Conservation (phyloP, 2,888 invertebrate genomes). For the Strigamia crassipes region DNA sequence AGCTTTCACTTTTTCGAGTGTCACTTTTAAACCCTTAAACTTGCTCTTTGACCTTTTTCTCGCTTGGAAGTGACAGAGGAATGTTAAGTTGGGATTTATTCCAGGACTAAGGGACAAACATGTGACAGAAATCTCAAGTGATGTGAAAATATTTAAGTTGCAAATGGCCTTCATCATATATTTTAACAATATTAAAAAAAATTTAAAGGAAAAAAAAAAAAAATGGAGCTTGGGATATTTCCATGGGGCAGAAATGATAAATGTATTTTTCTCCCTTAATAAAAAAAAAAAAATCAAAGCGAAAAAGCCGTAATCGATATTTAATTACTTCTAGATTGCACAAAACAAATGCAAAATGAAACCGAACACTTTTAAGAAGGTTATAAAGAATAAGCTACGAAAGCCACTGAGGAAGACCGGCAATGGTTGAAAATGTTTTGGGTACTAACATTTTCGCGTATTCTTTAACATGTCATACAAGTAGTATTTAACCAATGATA, state of each 20-base stretch:
- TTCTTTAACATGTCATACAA: no score
- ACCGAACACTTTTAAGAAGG: no score
- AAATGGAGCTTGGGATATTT: not conserved
- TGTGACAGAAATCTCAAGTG: not conserved
- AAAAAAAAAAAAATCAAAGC: not conserved
- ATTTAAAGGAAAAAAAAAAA: not conserved
- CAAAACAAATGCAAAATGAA: no score
- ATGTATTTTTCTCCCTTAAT: not conserved
- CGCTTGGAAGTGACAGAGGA: not conserved
- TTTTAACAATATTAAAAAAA: not conserved
- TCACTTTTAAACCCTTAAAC: not conserved
- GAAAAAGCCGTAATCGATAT: constrained; percentile 33
- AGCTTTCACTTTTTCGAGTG: not conserved
- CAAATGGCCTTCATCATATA: not conserved
- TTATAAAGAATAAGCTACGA: no score
- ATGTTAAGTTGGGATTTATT: not conserved
- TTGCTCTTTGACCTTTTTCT: not conserved
- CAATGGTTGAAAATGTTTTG: no score
- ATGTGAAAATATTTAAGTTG: no score
- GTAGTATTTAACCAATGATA: no score
- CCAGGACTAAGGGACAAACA: not conserved
- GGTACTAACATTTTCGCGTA: no score
- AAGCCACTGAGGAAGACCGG: no score
- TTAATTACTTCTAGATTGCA: constrained; percentile 11
- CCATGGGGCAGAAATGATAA: no score